phyloP scores from a whole-genome alignment of 2,113 vertebrate species.

The Otolemur garnettii region DNA sequence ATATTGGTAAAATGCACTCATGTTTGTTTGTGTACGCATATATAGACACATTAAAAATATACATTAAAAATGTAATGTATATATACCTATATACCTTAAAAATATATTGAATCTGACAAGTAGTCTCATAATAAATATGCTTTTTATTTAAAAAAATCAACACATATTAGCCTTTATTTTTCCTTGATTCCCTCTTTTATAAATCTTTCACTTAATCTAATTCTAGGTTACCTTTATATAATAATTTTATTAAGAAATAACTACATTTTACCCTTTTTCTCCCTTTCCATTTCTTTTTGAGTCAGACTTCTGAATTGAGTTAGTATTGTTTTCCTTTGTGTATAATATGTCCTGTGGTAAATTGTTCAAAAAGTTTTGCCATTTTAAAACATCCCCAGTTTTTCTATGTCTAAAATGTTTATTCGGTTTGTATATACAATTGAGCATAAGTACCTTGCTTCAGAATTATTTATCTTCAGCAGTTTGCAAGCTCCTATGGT shows the following conservation, averaged over 20 bases:
- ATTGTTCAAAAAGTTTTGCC: background rate
- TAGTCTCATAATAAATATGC: too few species aligned
- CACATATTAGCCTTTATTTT: too few species aligned
- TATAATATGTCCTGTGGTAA: background rate
- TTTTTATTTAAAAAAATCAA: too few species aligned
- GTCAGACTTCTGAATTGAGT: background rate
- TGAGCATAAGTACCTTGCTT: background rate
- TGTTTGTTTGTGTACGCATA: too few species aligned
- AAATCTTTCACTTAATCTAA: background rate
- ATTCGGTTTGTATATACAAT: background rate
- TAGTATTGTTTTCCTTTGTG: background rate
- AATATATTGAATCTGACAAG: too few species aligned
- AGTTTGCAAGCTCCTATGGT: background rate
- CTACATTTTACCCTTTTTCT: background rate
- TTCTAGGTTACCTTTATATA: background rate
- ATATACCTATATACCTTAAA: too few species aligned
- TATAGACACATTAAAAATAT: too few species aligned
- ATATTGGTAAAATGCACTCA: too few species aligned
- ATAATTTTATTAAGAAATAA: background rate
- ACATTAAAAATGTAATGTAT: too few species aligned
- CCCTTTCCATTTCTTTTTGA: background rate
- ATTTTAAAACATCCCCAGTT: background rate
- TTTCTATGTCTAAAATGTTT: background rate
- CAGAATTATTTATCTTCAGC: background rate
- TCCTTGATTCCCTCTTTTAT: too few species aligned